phyloP scores from a whole-genome alignment of 2,888 invertebrate genomes.

The Agrotis exclamationis region DNA sequence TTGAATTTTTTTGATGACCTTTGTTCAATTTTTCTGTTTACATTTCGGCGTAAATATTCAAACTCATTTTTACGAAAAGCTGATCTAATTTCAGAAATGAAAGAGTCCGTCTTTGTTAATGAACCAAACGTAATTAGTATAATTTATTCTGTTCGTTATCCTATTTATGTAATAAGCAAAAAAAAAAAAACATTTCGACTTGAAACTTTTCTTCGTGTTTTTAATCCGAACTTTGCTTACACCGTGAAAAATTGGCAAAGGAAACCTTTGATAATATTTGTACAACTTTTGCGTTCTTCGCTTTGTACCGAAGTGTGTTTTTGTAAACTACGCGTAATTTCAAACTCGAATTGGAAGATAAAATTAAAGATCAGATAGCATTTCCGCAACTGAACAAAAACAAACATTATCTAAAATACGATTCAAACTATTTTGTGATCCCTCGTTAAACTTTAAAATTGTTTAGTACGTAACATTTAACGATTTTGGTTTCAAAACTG shows the following conservation, averaged over 20 bases:
- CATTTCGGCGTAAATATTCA: no score
- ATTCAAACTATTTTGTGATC: slow-evolving; percentile 9
- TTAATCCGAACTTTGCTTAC: slow-evolving; percentile 23
- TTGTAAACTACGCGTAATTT: slow-evolving; percentile 13
- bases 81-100: not conserved
- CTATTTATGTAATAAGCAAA: not conserved
- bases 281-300: slow-evolving; percentile 11
- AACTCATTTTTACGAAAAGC: no score
- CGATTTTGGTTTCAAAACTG: slow-evolving; percentile 22
- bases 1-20: no score
- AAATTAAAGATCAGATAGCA: slow-evolving; percentile 26
- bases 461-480: slow-evolving; percentile 26
- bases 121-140: not conserved
- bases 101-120: not conserved
- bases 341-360: slow-evolving; percentile 13
- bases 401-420: slow-evolving; percentile 12
- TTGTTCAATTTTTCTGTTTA: no score
- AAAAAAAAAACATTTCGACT: slow-evolving; percentile 9
- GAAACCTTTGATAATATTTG: slow-evolving; percentile 6
- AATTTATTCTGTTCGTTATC: not conserved
- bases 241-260: slow-evolving; percentile 12
- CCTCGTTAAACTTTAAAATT: slow-evolving; percentile 32
- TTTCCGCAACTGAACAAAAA: slow-evolving; percentile 26
- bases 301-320: slow-evolving; percentile 21
- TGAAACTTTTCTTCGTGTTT: slow-evolving; percentile 17